Base-by-base conservation (phyloP, 92 coral and sea anemone genomes). In the Actinernus sp. region DNA sequence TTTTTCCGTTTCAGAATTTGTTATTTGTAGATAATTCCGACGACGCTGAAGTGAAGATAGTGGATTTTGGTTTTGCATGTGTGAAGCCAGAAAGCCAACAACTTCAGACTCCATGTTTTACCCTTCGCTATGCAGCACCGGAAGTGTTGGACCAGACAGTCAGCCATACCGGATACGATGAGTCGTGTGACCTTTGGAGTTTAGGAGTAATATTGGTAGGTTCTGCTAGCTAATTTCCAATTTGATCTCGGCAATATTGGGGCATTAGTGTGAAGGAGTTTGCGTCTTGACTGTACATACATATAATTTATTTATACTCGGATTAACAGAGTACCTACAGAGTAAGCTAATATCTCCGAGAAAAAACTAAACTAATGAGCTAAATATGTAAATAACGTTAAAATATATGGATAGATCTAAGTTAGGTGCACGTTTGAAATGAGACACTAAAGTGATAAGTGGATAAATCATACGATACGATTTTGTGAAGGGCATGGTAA, bases 1-100 rank as follows among this genome's bases (percentile, higher is more conserved):
- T n/a, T n/a, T n/a, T n/a, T n/a, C n/a, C n/a, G n/a, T n/a, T 73
- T 41, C 88, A 95, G 99, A 95, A 95, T 72, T 83, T 95, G 56
- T 74, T 95, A 62, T 95, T 95, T 91, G 99, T 87, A 12, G 84
- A 86, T 67, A 81, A 95, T 46, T 51, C 94, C 9, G 90, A 78
- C 33, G 93, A 87, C 28, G 91, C 99, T 2, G 97, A 87, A 43
- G 54, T 95, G 48, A 95, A 95, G 77, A 82, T 95, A 40, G 97
- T 95, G 55, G 99, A 95, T 68, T 95, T 95, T 72, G 99, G 99
- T 18, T 95, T 95, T 91, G 93, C 99, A 31, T 83, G 97, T 52
- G 69, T 92, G n/a, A 95, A 95, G 55, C 92, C 93, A 14, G 97
- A 91, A 58, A 91, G 84, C 56, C 99, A 95, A 40, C 96, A 85